phyloP scores from a whole-genome alignment of 2,888 invertebrate genomes.

The Lithophane ornitopus region DNA sequence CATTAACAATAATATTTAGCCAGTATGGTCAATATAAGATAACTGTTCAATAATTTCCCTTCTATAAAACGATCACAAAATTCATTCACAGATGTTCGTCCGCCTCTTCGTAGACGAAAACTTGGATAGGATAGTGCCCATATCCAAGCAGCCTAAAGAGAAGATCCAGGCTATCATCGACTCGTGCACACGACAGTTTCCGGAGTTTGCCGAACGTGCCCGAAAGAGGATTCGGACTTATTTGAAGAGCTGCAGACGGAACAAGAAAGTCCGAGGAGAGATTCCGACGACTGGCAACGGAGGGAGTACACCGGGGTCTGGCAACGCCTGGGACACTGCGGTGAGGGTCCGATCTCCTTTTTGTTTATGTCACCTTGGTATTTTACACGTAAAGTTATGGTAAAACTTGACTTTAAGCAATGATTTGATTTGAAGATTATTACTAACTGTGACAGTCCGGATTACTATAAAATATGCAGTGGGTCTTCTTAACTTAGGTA shows the following conservation, averaged over 20 bases:
- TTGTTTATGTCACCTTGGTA: slow-evolving; percentile 66
- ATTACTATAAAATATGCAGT: neutral
- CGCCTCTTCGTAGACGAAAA: slow-evolving; percentile 99
- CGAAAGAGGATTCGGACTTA: slow-evolving; percentile 98
- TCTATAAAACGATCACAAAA: neutral
- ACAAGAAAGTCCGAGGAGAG: slow-evolving; percentile 97
- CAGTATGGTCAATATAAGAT: neutral
- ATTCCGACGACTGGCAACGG: slow-evolving; percentile 84
- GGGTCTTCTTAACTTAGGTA: neutral
- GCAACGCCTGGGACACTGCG: slow-evolving; percentile 95
- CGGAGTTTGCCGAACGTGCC: slow-evolving; percentile 98
- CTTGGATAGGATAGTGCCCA: slow-evolving; percentile 98
- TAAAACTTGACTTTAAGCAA: slow-evolving; percentile 50
- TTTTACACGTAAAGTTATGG: slow-evolving; percentile 24
- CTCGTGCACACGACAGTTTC: slow-evolving; percentile 98
- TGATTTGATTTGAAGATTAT: neutral
- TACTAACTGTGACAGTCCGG: no score
- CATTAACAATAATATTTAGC: neutral
- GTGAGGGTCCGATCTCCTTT: slow-evolving; percentile 92
- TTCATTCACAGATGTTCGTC: slow-evolving; percentile 96
- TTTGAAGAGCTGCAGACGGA: slow-evolving; percentile 98
- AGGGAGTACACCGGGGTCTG: slow-evolving; percentile 85
- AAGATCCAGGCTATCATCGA: slow-evolving; percentile 99
- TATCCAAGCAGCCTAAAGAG: slow-evolving; percentile 99
- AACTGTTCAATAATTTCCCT: neutral